A percentile compares a stretch with the other conserved stretches of the same genome.
These are phyloP conservation scores for Taxidea taxus DNA, from an alignment of 2,113 vertebrate species.

Conservation along the genomic window DNA sequence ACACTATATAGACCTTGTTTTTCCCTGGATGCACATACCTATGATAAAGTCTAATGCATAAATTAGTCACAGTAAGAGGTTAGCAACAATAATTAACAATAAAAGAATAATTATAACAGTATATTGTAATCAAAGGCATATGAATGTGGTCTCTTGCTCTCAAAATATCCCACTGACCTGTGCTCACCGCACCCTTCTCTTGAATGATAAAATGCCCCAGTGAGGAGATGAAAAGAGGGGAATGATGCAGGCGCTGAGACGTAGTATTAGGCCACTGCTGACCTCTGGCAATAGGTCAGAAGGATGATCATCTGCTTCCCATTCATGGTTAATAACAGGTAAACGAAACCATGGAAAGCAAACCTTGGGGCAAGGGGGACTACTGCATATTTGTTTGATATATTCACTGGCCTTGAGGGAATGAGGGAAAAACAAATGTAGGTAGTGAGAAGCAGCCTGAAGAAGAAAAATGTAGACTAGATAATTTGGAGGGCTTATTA, in stretches of 20 bases:
- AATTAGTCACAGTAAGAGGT: neutral
- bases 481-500: constrained; percentile 17
- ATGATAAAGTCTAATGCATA: neutral
- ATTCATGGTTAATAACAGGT: neutral
- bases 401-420: neutral
- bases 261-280: neutral
- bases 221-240: neutral
- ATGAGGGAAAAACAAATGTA: neutral
- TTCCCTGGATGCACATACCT: too few species aligned
- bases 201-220: neutral
- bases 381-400: neutral
- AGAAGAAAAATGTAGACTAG: neutral
- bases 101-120: neutral
- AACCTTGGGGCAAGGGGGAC: neutral
- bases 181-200: too few species aligned
- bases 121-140: neutral
- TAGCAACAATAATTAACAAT: neutral
- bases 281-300: neutral
- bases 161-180: neutral
- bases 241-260: neutral
- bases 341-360: neutral
- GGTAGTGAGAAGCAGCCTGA: neutral
- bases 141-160: neutral
- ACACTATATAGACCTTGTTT: neutral
- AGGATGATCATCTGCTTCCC: neutral